Percentiles rank a stretch among this genome's conserved stretches.
These are phyloP conservation scores for Drosophila percnosoma DNA, from an alignment of 2,888 invertebrate genomes.

Conservation along the genomic window DNA sequence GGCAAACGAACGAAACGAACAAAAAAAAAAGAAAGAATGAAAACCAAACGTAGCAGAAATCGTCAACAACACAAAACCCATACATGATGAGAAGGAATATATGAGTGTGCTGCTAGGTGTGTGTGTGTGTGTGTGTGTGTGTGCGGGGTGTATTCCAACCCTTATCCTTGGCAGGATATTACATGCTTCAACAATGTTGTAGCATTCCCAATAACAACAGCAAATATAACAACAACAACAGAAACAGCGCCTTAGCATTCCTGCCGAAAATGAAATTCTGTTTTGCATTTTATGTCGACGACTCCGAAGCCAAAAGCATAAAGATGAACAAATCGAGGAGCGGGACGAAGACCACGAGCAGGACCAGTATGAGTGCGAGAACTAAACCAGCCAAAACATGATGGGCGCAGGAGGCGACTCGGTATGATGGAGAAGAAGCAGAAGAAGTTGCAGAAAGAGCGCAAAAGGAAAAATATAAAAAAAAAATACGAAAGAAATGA, in stretches of 20 bases:
- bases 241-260: conserved; percentile 61
- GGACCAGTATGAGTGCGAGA: conserved; percentile 27
- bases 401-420: conserved; percentile 49
- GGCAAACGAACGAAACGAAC: conserved; percentile 14
- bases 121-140: conserved; percentile 37
- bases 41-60: conserved; percentile 77
- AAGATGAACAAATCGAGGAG: conserved; percentile 40
- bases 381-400: conserved; percentile 58
- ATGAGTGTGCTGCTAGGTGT: conserved; percentile 11
- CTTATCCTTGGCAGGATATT: conserved; percentile 78
- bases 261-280: conserved; percentile 81
- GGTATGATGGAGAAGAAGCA: conserved; percentile 41
- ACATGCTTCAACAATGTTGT: conserved; percentile 82
- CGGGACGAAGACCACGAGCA: conserved; percentile 16
- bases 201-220: conserved; percentile 79
- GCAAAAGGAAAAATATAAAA: conserved; percentile 37
- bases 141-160: conserved; percentile 70
- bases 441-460: conserved; percentile 53
- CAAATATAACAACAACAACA: conserved; percentile 48
- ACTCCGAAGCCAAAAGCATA: conserved; percentile 70
- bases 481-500: conserved; percentile 62
- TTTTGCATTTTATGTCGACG: conserved; percentile 80
- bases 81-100: conserved; percentile 37
- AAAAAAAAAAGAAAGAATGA: conserved; percentile 46
- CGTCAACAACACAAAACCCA: conserved; percentile 69